A percentile compares a stretch with the other conserved stretches of the same genome.
Evolutionary conservation across 2,113 vertebrate genomes (phyloP).

Genomic region (Nettapus auritus): DNA sequence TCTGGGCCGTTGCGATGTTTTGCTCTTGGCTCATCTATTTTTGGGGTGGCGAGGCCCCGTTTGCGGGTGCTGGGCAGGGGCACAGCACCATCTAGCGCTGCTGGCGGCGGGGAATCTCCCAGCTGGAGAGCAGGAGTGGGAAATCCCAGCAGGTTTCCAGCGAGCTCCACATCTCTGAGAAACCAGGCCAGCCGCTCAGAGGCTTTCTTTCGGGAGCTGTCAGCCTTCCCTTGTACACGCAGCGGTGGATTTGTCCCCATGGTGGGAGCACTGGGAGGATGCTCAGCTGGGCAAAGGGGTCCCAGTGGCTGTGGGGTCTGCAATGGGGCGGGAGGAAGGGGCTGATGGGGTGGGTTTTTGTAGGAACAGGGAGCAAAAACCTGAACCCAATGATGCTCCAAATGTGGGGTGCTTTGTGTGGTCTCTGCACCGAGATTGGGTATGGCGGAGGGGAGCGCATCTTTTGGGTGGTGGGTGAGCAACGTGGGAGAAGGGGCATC

Average conservation of each 20-base stretch:
- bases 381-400: rapidly evolving
- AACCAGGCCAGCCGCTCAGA: background rate
- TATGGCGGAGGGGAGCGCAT: rapidly evolving
- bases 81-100: background rate
- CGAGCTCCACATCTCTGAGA: background rate
- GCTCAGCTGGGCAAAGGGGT: rapidly evolving
- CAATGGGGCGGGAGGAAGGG: background rate
- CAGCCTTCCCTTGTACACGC: rapidly evolving
- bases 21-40: background rate
- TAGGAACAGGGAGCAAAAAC: background rate
- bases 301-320: background rate
- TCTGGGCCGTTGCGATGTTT: rapidly evolving
- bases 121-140: background rate
- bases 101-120: background rate
- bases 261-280: background rate
- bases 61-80: background rate
- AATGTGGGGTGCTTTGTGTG: background rate
- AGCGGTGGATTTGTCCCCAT: background rate
- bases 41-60: background rate
- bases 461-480: background rate
- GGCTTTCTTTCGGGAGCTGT: background rate
- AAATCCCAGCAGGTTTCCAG: background rate
- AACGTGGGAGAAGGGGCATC: rapidly evolving
- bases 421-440: too few relatives aligned
- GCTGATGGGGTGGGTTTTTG: background rate